Conservation (phyloP, 1,140 invertebrate genomes). For the Pentalonia nigronervosa region DNA sequence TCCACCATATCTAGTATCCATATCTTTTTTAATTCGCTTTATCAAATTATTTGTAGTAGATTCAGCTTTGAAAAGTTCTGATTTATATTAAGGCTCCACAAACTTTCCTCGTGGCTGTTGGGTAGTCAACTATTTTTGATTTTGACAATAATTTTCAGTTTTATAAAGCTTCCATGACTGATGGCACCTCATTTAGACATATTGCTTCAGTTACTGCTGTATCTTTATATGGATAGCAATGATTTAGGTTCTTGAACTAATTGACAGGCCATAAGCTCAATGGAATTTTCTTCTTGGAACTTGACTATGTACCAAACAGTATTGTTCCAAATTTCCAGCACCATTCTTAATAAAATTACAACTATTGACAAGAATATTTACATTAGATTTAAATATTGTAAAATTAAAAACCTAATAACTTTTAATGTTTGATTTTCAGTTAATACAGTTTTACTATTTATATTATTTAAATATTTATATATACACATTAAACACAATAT, state of each 20-base stretch:
- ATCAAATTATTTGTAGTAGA: background rate
- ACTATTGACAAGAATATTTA: too few species aligned
- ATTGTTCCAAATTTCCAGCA: too few species aligned
- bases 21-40: background rate
- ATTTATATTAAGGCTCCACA: background rate
- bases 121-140: background rate
- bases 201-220: background rate
- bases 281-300: too few species aligned
- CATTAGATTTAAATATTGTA: too few species aligned
- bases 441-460: too few species aligned
- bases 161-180: background rate
- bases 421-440: too few species aligned
- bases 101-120: background rate
- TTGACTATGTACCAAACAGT: too few species aligned
- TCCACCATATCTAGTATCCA: background rate
- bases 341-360: too few species aligned
- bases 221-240: background rate
- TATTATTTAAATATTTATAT: too few species aligned
- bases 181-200: background rate
- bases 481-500: too few species aligned
- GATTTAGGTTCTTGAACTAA: background rate
- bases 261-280: background rate
- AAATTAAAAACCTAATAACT: too few species aligned
- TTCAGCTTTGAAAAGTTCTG: background rate
- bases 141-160: background rate